Evolutionary conservation across 2,113 vertebrate genomes (phyloP).

Genomic region (Notarius lentiginosus): DNA sequence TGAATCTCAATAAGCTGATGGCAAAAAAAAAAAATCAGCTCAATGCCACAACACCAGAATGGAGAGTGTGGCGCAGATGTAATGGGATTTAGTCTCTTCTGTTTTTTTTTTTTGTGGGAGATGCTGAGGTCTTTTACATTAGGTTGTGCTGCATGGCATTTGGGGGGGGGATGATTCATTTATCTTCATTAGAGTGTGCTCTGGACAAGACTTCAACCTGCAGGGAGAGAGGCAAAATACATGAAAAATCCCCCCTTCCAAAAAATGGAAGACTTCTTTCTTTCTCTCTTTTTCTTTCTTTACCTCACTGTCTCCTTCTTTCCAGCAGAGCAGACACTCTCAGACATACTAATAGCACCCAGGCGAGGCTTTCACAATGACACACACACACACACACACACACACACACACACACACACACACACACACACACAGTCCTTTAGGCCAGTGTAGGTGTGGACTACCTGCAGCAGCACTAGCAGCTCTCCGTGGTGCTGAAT

Average conservation of each 20-base stretch:
- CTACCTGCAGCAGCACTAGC: slow-evolving; percentile 69
- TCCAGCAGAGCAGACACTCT: slow-evolving; percentile 5
- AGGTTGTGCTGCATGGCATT: slow-evolving; percentile 38
- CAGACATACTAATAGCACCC: slow-evolving; percentile 43
- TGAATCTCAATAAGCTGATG: slow-evolving; percentile 29
- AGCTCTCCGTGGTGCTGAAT: slow-evolving; percentile 77
- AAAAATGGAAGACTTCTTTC: background rate
- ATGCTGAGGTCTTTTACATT: slow-evolving; percentile 34
- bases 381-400: slow-evolving; percentile 34
- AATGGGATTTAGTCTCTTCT: slow-evolving; percentile 20
- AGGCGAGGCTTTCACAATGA: slow-evolving; percentile 20
- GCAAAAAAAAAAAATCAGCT: slow-evolving; percentile 14
- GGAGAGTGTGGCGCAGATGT: background rate
- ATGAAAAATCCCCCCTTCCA: slow-evolving; percentile 39
- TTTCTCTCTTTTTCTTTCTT: background rate
- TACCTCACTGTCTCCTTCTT: background rate
- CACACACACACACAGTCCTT: slow-evolving; percentile 39
- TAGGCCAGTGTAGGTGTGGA: slow-evolving; percentile 44
- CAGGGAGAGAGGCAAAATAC: slow-evolving; percentile 58
- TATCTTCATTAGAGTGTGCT: slow-evolving; percentile 67
- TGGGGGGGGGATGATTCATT: slow-evolving; percentile 59
- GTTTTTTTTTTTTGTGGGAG: background rate
- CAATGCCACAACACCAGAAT: background rate
- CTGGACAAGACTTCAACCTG: slow-evolving; percentile 58
- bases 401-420: slow-evolving; percentile 37